Conservation (phyloP, 2,888 invertebrate genomes). For the Campaea margaritaria region DNA sequence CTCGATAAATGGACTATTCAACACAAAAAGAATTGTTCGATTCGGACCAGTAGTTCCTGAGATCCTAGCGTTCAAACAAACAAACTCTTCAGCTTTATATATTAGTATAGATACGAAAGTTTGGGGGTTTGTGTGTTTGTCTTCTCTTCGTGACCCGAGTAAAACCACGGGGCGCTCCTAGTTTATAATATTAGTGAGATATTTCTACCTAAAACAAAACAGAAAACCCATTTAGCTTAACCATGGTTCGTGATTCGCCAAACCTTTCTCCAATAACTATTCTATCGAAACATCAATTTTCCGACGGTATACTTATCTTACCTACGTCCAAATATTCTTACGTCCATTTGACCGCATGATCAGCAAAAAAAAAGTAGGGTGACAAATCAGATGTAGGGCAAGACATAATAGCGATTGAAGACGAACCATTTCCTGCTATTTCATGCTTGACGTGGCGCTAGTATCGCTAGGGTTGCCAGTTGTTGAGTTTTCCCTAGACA, state of each 20-base stretch:
- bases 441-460: slow-evolving; percentile 35
- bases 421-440: slow-evolving; percentile 41
- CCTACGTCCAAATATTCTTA: slow-evolving; percentile 11
- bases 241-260: neutral
- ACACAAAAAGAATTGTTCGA: too few species aligned
- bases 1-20: too few species aligned
- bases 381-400: slow-evolving; percentile 33
- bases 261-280: neutral
- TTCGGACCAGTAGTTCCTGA: too few species aligned
- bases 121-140: too few species aligned
- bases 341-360: slow-evolving; percentile 6
- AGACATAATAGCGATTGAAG: slow-evolving; percentile 41
- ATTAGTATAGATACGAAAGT: too few species aligned
- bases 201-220: too few species aligned
- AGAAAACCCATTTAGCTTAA: neutral
- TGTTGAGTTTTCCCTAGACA: slow-evolving; percentile 17
- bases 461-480: slow-evolving; percentile 21
- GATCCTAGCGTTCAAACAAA: too few species aligned
- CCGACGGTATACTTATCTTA: slow-evolving; percentile 16
- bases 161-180: too few species aligned
- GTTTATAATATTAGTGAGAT: too few species aligned
- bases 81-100: too few species aligned
- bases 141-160: too few species aligned
- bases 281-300: slow-evolving; percentile 23
- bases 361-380: slow-evolving; percentile 34